Evolutionary conservation across 2,797 vertebrate species (phyloP), one percentile per base, ranked within the genome.

Genomic region (Acanthurus tractus): DNA sequence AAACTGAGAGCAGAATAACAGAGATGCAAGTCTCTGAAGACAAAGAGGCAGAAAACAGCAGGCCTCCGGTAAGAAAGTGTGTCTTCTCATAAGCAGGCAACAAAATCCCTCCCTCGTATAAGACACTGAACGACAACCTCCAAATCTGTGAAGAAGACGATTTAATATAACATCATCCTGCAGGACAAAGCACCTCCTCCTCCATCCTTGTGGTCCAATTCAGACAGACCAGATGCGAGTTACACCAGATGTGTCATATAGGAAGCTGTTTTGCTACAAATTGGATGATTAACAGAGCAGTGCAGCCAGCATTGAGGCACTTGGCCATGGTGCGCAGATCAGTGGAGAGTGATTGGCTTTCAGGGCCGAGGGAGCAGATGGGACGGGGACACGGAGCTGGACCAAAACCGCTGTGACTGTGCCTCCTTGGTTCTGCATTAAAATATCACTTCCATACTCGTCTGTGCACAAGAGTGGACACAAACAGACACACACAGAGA

Each of bases 321-420:
- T 92, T 91, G 90, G 86, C 93, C 62, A 69, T 34, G 70, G 50
- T 15, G 14, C 18, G 12, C 59, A 63, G 88, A 74, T 82, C 79
- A 34, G 74, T 48, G 74, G 62, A 84, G 86, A 79, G 76, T 71
- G 91, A 88, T 81, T 89, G 90, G 91, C 85, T 91, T 67, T 76
- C 77, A 88, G 89, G 89, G 81, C 83, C 49, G 36, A 73, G 76
- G 84, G 85, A 93, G 81, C 93, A 93, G 91, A 94, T 92, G 93
- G 92, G 89, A 90, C 38, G 10, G 78, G 74, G 57, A 83, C 71
- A 67, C 58, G 13, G 73, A 89, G 80, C 69, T 84, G 78, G 84
- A 87, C 74, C 52, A 8, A 79, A 79, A 79, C 68, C 23, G 79
- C 58, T 34, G 29, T 54, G 63, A 74, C 56, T 20, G 77, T 17